A percentile compares a stretch with the other conserved stretches of the same genome.
Evolutionary conservation across 2,113 vertebrate genomes (phyloP).

Genomic region (Rhinichthys klamathensis): DNA sequence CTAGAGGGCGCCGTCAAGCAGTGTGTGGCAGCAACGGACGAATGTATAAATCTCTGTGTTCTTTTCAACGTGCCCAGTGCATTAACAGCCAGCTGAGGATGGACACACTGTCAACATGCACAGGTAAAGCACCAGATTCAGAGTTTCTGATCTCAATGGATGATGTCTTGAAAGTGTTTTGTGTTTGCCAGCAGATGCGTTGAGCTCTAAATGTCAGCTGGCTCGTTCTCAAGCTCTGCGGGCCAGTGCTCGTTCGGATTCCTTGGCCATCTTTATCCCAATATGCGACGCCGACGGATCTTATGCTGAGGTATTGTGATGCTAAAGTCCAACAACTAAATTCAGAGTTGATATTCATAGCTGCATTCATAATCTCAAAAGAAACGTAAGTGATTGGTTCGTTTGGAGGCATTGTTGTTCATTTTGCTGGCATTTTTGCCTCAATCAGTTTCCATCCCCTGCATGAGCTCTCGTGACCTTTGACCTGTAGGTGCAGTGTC

Average conservation of each 20-base stretch:
- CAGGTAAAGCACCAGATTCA: conserved; percentile 47
- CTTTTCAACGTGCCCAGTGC: conserved; percentile 71
- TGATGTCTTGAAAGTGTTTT: not conserved
- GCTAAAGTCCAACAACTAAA: not conserved
- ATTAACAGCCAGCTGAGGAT: conserved; percentile 62
- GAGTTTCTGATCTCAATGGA: not conserved
- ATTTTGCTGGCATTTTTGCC: too few species aligned
- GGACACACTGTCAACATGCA: conserved; percentile 57
- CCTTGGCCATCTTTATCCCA: conserved; percentile 63
- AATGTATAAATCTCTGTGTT: conserved; percentile 67
- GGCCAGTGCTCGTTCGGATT: conserved; percentile 46
- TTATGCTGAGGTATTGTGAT: conserved; percentile 62
- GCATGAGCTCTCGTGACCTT: not conserved
- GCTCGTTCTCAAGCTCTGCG: conserved; percentile 65
- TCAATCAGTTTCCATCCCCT: too few species aligned
- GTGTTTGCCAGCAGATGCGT: conserved; percentile 53
- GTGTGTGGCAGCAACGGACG: conserved; percentile 70
- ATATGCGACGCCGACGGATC: conserved; percentile 67
- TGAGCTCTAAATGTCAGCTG: conserved; percentile 70
- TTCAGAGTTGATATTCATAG: too few species aligned
- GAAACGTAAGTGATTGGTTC: too few species aligned
- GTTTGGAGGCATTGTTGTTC: too few species aligned
- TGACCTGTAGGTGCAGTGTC: conserved; percentile 68
- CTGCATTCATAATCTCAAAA: too few species aligned
- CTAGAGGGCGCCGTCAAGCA: conserved; percentile 62